Evolutionary conservation across 2,888 invertebrate genomes (phyloP).

Genomic region (Magallana nippona): DNA sequence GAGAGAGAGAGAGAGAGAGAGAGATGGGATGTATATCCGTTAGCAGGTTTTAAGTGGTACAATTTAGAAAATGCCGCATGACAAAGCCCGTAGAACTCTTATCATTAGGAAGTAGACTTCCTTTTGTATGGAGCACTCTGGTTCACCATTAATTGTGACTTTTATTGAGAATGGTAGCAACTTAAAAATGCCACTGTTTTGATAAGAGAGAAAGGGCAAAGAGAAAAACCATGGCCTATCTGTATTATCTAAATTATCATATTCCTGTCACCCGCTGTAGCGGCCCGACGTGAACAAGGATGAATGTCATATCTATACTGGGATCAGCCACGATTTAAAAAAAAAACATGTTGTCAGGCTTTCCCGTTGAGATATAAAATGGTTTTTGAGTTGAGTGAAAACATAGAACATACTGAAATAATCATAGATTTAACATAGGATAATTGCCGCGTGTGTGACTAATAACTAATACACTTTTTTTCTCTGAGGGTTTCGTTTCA

Average conservation of each 20-base stretch:
- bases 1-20: slow-evolving; percentile 15
- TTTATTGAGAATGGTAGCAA: not conserved
- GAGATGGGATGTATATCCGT: not conserved
- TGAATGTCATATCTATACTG: not conserved
- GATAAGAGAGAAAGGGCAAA: slow-evolving; percentile 6
- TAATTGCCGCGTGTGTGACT: not conserved
- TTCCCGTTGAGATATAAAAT: not conserved
- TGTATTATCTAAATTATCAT: too few relatives aligned
- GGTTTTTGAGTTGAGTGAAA: not conserved
- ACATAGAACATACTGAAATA: not conserved
- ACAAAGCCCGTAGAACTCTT: not conserved
- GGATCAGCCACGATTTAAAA: not conserved
- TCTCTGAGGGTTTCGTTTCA: too few relatives aligned
- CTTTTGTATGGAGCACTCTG: not conserved
- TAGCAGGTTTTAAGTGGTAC: not conserved
- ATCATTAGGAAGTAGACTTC: not conserved
- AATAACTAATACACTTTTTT: not conserved
- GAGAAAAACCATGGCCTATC: not conserved
- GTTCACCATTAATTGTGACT: not conserved
- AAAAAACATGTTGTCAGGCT: not conserved
- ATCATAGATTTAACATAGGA: slow-evolving; percentile 11
- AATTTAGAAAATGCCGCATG: not conserved
- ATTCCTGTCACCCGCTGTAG: too few relatives aligned
- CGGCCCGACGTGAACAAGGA: too few relatives aligned
- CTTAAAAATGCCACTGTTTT: slow-evolving; percentile 9